phyloP scores from a whole-genome alignment of 2,888 invertebrate species.

The Luffia ferchaultella region DNA sequence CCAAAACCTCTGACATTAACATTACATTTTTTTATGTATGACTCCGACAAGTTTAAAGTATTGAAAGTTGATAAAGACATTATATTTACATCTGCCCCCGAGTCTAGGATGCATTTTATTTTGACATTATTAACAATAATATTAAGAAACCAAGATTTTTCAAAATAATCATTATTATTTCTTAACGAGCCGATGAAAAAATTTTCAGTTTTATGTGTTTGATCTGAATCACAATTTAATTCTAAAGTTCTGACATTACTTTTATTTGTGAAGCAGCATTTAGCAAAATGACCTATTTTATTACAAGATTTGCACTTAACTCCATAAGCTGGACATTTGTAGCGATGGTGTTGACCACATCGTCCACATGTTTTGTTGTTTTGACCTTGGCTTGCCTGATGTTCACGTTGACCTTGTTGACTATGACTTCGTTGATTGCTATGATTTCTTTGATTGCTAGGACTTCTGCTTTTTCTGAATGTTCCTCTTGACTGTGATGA shows the following conservation, averaged over 20 bases:
- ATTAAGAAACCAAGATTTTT: neutral
- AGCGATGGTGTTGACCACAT: constrained; percentile 3
- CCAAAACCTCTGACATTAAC: neutral
- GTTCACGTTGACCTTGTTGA: no score
- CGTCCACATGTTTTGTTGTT: neutral
- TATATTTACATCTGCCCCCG: constrained; percentile 1
- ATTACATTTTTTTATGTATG: neutral
- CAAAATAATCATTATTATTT: neutral
- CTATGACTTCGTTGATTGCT: no score
- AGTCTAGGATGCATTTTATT: constrained; percentile 1
- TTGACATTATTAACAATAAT: neutral
- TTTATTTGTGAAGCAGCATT: neutral
- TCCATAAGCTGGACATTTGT: constrained; percentile 2
- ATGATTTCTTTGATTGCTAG: no score
- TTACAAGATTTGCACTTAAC: neutral
- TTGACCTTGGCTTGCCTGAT: no score
- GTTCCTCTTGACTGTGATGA: neutral
- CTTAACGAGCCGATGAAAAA: neutral
- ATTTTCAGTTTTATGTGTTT: neutral
- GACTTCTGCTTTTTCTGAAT: no score
- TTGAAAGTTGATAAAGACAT: neutral
- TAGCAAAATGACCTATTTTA: constrained; percentile 4
- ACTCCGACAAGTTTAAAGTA: neutral
- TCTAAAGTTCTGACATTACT: neutral
- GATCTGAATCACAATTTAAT: neutral